Evolutionary conservation across 2,888 invertebrate genomes (phyloP), one percentile per base, ranked within the genome.

Genomic region (Eueremaeus valkanovi): DNA sequence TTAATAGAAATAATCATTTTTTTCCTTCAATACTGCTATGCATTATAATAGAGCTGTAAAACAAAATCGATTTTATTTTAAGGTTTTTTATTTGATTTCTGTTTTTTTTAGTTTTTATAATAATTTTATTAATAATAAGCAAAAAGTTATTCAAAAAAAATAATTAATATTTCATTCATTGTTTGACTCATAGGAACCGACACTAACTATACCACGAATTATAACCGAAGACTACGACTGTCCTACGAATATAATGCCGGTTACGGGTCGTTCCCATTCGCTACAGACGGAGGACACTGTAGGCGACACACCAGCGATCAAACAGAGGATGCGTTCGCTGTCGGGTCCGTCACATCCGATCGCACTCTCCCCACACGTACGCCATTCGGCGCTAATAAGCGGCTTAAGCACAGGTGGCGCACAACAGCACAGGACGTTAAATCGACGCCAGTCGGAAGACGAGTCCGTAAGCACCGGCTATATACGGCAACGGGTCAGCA

Each of bases 401-500:
- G 49, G 40, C 29, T 8, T 27, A 16, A 18, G 49, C 24, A 24
- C 29, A 3, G n/a, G 29, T 18, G 61, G 31, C 58, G n/a, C n/a
- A n/a, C n/a, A n/a, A n/a, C n/a, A n/a, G n/a, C 33, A 24, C 13
- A 18, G 74, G 5, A 11, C 45, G 1, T 21, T 33, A 6, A 74
- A 29, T 18, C n/a, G 74, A n/a, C 66, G 74, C 11, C 74, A 74
- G 16, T 24, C 24, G 1, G 74, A 74, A 16, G 74, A 74, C 42
- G 66, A 68, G n/a, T 27, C 36, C 2, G 1, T 36, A 2, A 16
- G 11, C 49, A 18, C 21, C 9, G 6, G 21, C 0, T 74, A 66
- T 21, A 3, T 74, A 16, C 9, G 74, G 18, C 55, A 51, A 27
- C 31, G 78, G 27, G 76, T 77, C 55, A 78, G 78, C 70, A 78